These are phyloP conservation scores for Aldrovandia affinis DNA, from an alignment of 2,797 vertebrate species.

Conservation along the genomic window DNA sequence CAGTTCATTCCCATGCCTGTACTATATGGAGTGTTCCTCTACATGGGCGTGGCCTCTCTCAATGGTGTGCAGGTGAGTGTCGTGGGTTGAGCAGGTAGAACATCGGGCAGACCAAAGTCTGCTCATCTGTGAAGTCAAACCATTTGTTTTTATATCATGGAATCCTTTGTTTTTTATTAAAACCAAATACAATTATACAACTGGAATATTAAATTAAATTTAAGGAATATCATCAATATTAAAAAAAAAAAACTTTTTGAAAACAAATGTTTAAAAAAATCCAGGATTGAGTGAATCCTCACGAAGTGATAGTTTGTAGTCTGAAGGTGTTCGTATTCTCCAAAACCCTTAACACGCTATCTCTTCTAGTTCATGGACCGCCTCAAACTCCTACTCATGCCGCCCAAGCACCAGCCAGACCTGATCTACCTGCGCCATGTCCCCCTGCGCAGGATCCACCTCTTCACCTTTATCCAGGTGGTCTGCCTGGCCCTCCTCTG, in stretches of 20 bases:
- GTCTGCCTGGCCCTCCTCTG: constrained; percentile 92
- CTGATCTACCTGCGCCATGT: constrained; percentile 97
- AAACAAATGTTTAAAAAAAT: neutral
- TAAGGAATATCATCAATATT: neutral
- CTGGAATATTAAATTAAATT: neutral
- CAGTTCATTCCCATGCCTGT: constrained; percentile 99
- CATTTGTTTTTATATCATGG: too few species aligned
- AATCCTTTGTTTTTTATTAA: too few species aligned
- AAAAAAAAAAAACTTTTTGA: neutral
- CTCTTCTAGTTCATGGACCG: constrained; percentile 93
- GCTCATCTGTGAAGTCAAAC: neutral
- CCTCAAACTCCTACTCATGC: constrained; percentile 94
- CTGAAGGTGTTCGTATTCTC: too few species aligned
- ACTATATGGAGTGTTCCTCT: constrained; percentile 96
- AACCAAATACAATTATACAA: too few species aligned
- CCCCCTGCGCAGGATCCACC: constrained; percentile 92
- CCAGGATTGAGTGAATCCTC: too few species aligned
- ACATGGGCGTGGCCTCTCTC: constrained; percentile 97
- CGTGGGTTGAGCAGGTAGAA: neutral
- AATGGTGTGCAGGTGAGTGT: constrained; percentile 93
- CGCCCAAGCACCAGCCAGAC: constrained; percentile 96
- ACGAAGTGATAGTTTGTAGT: neutral
- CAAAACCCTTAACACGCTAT: too few species aligned
- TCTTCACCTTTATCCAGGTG: constrained; percentile 95
- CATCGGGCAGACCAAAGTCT: neutral